phyloP scores from a whole-genome alignment of 1,140 invertebrate genomes.

The Apis laboriosa region DNA sequence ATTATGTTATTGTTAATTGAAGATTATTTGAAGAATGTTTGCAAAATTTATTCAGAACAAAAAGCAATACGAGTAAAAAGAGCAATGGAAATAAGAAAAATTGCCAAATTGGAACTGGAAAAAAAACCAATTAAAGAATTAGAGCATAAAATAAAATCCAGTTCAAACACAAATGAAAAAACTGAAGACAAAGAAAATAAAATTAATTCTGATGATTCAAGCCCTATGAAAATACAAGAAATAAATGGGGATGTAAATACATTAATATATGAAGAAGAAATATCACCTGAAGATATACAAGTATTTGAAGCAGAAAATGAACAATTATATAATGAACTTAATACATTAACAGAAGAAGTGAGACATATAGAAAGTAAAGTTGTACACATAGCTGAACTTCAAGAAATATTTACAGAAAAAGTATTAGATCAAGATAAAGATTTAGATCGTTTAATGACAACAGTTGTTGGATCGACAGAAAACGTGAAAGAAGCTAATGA shows the following conservation, averaged over 20 bases:
- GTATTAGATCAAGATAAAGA: conserved; percentile 97
- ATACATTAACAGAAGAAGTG: conserved; percentile 88
- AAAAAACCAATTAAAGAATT: conserved; percentile 55
- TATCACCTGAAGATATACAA: conserved; percentile 94
- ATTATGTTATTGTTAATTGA: conserved; percentile 88
- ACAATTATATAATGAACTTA: conserved; percentile 91
- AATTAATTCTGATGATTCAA: conserved; percentile 62
- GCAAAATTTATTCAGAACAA: conserved; percentile 93
- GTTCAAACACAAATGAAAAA: conserved; percentile 74
- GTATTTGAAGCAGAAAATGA: conserved; percentile 94
- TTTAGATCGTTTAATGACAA: conserved; percentile 93
- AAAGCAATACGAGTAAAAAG: conserved; percentile 92
- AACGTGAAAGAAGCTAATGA: conserved; percentile 98
- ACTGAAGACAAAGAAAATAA: conserved; percentile 61
- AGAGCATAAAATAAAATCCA: conserved; percentile 24
- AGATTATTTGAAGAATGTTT: conserved; percentile 91
- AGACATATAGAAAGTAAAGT: conserved; percentile 95
- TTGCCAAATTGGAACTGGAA: conserved; percentile 86
- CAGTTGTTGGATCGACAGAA: conserved; percentile 94
- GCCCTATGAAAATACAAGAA: conserved; percentile 74
- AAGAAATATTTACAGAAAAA: conserved; percentile 98
- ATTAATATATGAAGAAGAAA: conserved; percentile 82
- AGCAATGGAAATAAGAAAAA: conserved; percentile 90
- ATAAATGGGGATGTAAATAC: conserved; percentile 75
- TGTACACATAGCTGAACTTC: conserved; percentile 96